Conservation (phyloP, 2,797 vertebrate genomes). For the Enteromius mattozi region DNA sequence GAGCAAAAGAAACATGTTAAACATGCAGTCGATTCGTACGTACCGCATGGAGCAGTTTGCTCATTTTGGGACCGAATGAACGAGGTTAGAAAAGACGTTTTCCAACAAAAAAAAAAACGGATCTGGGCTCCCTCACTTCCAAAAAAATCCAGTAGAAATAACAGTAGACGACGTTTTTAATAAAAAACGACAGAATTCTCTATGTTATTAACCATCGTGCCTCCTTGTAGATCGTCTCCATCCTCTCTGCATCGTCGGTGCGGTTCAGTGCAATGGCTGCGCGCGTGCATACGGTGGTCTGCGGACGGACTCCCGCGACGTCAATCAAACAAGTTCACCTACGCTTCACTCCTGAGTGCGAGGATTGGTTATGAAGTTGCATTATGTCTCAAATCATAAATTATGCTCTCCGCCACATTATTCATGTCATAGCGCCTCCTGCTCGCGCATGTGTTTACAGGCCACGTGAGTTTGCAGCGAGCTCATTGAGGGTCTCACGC, state of each 20-base stretch:
- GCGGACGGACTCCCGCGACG: constrained; percentile 57
- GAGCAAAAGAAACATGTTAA: constrained; percentile 35
- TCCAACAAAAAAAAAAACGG: background rate
- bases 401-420: constrained; percentile 39
- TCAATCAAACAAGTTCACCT: constrained; percentile 59
- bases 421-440: constrained; percentile 12
- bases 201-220: constrained; percentile 40
- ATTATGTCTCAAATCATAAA: constrained; percentile 36
- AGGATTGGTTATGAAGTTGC: constrained; percentile 56
- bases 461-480: constrained; percentile 33
- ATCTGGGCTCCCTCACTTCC: background rate
- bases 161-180: constrained; percentile 18
- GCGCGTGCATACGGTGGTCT: constrained; percentile 49
- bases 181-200: constrained; percentile 5
- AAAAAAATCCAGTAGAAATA: constrained; percentile 45
- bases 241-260: constrained; percentile 43
- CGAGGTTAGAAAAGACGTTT: constrained; percentile 38
- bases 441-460: constrained; percentile 28
- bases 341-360: constrained; percentile 46
- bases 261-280: constrained; percentile 55
- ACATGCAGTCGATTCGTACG: constrained; percentile 39
- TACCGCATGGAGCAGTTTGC: constrained; percentile 56
- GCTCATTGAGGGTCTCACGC: constrained; percentile 9
- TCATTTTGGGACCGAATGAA: constrained; percentile 56
- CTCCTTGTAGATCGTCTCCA: constrained; percentile 51